phyloP scores from a whole-genome alignment of 2,797 vertebrate genomes.

The Ctenosaura bakeri region DNA sequence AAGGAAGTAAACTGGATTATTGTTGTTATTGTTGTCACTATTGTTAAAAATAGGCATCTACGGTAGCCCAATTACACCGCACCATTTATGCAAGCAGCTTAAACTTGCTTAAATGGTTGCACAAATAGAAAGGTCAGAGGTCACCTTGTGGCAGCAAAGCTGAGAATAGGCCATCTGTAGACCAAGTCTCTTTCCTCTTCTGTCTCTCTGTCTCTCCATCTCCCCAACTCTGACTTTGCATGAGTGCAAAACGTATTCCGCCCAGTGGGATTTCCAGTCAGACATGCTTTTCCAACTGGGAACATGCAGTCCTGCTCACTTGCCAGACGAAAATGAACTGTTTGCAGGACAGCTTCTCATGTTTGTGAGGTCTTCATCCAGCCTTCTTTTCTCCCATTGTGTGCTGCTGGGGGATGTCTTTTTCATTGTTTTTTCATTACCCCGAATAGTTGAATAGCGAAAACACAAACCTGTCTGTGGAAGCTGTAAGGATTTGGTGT shows the following conservation, averaged over 20 bases:
- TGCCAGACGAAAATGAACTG: slow-evolving; percentile 78
- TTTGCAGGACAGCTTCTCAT: slow-evolving; percentile 51
- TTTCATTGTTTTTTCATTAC: not conserved
- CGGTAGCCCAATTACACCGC: slow-evolving; percentile 80
- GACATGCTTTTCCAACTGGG: slow-evolving; percentile 55
- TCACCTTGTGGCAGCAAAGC: slow-evolving; percentile 77
- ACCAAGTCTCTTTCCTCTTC: slow-evolving; percentile 73
- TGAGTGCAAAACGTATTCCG: slow-evolving; percentile 46
- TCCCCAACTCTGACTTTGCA: too few relatives aligned
- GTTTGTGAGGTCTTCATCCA: not conserved
- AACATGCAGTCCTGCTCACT: slow-evolving; percentile 58
- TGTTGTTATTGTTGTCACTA: too few relatives aligned
- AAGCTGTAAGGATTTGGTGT: not conserved
- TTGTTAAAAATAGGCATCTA: slow-evolving; percentile 57
- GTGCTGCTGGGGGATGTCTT: slow-evolving; percentile 52
- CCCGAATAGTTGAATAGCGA: slow-evolving; percentile 28
- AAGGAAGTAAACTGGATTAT: not conserved
- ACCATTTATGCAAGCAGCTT: slow-evolving; percentile 81
- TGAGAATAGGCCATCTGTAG: slow-evolving; percentile 78
- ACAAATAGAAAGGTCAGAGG: slow-evolving; percentile 88
- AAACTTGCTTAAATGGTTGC: slow-evolving; percentile 82
- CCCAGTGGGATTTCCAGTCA: slow-evolving; percentile 33
- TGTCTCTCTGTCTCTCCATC: not conserved
- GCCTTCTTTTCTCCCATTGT: not conserved
- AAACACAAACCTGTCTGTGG: slow-evolving; percentile 18